Evolutionary conservation across 2,888 invertebrate genomes (phyloP), one percentile per base, ranked within the genome.

Genomic region (Copidosoma aretas): DNA sequence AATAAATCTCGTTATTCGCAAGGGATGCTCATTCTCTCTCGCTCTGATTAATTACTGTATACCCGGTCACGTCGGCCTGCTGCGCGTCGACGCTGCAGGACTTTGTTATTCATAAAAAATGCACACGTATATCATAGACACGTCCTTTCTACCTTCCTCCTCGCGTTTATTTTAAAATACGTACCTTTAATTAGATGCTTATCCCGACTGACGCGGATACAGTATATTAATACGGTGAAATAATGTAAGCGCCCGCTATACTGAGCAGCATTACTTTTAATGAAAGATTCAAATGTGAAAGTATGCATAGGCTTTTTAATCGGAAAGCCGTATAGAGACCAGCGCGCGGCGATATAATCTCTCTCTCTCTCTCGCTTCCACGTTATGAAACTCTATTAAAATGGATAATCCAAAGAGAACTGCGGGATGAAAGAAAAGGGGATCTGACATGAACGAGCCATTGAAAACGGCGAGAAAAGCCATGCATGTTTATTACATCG

Each of bases 321-420:
- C n/a, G n/a, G n/a, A n/a, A n/a, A n/a, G n/a, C n/a, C n/a, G n/a
- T n/a, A n/a, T n/a, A n/a, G n/a, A n/a, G n/a, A n/a, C n/a, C n/a
- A n/a, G n/a, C n/a, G 41, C 51, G 51, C 59, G 17, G 22, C 59
- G 69, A 70, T 70, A 66, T 62, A 59, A 70, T 70, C 63, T 15
- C 51, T 32, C 32, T 32, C 66, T n/a, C n/a, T n/a, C n/a, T n/a
- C 49, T 70, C 66, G 66, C 62, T 70, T n/a, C n/a, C 59, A 62
- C 66, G 66, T 70, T 66, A 63, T 70, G 60, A 66, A 70, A 66
- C 59, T 70, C 65, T 62, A 70, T 70, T 70, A 70, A 70, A 62
- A 32, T 66, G 66, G 69, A 70, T 66, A 70, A 62, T 65, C 65
- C 62, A 8, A 32, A 32, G 8, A 32, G 8, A 5, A 32, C 32